phyloP scores from a whole-genome alignment of 2,888 invertebrate species.

The Lepas anatifera region DNA sequence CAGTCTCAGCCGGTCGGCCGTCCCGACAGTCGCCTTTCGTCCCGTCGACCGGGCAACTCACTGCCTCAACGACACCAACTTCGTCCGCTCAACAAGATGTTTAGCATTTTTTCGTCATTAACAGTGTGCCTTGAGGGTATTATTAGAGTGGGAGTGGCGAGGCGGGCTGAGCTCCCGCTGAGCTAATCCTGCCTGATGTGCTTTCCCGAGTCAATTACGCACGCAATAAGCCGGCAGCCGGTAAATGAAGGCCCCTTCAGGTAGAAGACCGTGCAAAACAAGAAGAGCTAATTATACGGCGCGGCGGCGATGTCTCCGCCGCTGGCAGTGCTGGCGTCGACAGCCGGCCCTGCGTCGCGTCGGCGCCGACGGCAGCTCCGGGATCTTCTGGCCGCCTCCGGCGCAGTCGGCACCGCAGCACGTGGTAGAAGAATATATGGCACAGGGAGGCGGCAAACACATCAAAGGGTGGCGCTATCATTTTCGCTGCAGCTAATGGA shows the following conservation, averaged over 20 bases:
- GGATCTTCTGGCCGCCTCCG: too few species aligned
- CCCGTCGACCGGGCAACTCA: neutral
- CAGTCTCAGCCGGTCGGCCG: too few species aligned
- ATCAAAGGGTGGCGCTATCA: neutral
- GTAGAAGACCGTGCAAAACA: slow-evolving; percentile 12
- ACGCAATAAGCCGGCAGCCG: neutral
- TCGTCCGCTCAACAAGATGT: slow-evolving; percentile 5
- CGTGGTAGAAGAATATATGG: slow-evolving; percentile 4
- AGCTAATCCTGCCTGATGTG: neutral
- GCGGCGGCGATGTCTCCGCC: neutral
- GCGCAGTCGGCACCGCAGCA: neutral
- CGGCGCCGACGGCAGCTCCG: neutral
- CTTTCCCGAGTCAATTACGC: neutral
- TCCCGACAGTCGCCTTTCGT: too few species aligned
- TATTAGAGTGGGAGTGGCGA: neutral
- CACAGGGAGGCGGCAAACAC: neutral
- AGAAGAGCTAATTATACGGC: slow-evolving; percentile 4
- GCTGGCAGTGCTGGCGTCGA: neutral
- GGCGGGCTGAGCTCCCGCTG: neutral
- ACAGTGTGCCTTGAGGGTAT: neutral
- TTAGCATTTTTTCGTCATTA: slow-evolving; percentile 10
- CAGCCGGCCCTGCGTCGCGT: neutral
- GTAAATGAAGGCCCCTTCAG: slow-evolving; percentile 4
- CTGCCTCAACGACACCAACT: neutral
- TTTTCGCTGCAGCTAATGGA: neutral